Percentiles rank a stretch among this genome's conserved stretches.
phyloP scores from a whole-genome alignment of 2,113 vertebrate species.

The Calidris pugnax region DNA sequence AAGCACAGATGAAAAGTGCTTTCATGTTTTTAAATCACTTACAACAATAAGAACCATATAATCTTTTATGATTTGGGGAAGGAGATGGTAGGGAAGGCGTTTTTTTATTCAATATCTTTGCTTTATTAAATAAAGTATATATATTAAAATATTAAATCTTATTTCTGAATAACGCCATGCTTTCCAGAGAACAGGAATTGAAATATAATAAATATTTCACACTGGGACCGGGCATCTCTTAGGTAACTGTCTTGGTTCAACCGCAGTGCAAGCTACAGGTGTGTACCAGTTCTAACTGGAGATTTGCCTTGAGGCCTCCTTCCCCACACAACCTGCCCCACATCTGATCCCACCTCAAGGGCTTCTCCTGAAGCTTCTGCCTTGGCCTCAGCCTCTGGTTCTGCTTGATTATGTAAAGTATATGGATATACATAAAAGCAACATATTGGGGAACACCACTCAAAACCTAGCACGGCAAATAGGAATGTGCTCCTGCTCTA shows the following conservation, averaged over 20 bases:
- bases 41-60: background rate
- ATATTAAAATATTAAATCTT: background rate
- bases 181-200: background rate
- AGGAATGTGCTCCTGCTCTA: background rate
- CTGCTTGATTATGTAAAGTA: background rate
- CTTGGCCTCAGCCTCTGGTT: background rate
- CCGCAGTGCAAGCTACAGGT: background rate
- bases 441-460: background rate
- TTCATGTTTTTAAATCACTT: background rate
- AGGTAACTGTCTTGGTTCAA: background rate
- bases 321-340: background rate
- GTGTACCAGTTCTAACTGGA: background rate
- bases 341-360: background rate
- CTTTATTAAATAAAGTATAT: background rate
- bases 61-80: background rate
- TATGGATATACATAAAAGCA: accelerated
- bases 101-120: background rate
- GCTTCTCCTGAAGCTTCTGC: background rate
- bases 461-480: background rate
- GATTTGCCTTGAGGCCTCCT: background rate
- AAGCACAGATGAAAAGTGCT: background rate
- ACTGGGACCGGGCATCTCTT: accelerated
- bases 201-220: background rate
- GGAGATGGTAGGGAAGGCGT: background rate
- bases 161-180: background rate